Conservation (phyloP, 2,797 vertebrate genomes). For the Leuciscus waleckii region DNA sequence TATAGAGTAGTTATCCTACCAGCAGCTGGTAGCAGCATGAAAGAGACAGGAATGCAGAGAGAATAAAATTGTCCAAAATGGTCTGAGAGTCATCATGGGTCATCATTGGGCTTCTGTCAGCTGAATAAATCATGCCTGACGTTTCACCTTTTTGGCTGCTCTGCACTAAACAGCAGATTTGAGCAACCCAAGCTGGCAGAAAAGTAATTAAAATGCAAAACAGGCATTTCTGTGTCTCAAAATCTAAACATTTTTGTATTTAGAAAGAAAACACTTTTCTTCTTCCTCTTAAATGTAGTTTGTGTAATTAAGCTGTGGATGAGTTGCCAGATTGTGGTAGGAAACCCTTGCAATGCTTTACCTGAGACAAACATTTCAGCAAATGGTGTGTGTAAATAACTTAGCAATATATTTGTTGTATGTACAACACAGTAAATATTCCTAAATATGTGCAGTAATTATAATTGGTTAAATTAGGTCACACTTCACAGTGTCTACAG, state of each 20-base stretch:
- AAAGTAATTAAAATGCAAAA: constrained; percentile 46
- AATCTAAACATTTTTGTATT: constrained; percentile 59
- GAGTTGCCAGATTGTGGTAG: constrained; percentile 44
- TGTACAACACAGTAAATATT: neutral
- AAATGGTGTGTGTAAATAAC: constrained; percentile 43
- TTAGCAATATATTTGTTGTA: constrained; percentile 27
- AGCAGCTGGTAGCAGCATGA: constrained; percentile 42
- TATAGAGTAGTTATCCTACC: constrained; percentile 42
- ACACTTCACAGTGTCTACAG: neutral
- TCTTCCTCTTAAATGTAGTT: constrained; percentile 52
- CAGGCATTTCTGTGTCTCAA: constrained; percentile 36
- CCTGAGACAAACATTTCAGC: constrained; percentile 56
- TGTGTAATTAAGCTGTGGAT: constrained; percentile 55
- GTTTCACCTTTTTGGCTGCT: constrained; percentile 33
- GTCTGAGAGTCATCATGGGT: constrained; percentile 52
- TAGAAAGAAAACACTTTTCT: constrained; percentile 52
- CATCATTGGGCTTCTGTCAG: constrained; percentile 60
- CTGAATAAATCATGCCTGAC: constrained; percentile 55
- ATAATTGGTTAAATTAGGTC: neutral
- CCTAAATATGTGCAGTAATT: constrained; percentile 1
- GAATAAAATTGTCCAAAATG: constrained; percentile 42
- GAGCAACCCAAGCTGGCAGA: constrained; percentile 37
- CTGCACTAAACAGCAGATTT: constrained; percentile 28
- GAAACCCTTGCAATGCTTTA: constrained; percentile 45
- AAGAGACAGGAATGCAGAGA: constrained; percentile 24